Conservation (phyloP, 1,140 invertebrate species). For the Augochlora pura region DNA sequence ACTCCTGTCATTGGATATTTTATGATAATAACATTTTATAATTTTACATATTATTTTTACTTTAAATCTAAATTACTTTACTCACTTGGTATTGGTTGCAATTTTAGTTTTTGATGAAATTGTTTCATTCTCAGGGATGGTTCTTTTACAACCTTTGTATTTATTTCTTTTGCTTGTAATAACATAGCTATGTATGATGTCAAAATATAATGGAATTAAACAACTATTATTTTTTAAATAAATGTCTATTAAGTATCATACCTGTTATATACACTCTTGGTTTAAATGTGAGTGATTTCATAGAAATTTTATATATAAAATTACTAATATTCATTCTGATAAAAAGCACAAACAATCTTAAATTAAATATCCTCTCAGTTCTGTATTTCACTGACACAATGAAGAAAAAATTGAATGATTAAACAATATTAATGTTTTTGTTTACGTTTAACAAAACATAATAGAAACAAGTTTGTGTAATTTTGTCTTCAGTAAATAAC, state of each 20-base stretch:
- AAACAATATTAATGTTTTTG: slow-evolving; percentile 18
- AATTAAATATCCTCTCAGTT: slow-evolving; percentile 14
- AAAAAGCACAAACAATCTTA: neutral
- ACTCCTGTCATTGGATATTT: slow-evolving; percentile 44
- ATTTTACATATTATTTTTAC: slow-evolving; percentile 3
- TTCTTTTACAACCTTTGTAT: slow-evolving; percentile 9
- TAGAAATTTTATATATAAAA: slow-evolving; percentile 8
- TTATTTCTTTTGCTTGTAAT: slow-evolving; percentile 2
- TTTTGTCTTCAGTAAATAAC: neutral
- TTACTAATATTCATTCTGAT: neutral
- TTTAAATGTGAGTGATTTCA: slow-evolving; percentile 14
- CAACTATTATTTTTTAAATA: neutral
- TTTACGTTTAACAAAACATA: slow-evolving; percentile 48
- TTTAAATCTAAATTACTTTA: slow-evolving; percentile 1
- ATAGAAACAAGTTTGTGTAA: neutral
- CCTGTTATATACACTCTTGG: slow-evolving; percentile 42
- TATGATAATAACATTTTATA: neutral
- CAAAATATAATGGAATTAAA: neutral
- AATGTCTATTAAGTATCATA: slow-evolving; percentile 17
- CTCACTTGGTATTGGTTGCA: slow-evolving; percentile 65
- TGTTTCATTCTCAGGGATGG: slow-evolving; percentile 68
- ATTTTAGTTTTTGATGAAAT: slow-evolving; percentile 68
- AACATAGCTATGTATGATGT: slow-evolving; percentile 12
- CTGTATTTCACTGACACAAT: neutral
- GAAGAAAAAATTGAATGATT: neutral